Conservation (phyloP, 2,113 vertebrate species). For the Passer domesticus region DNA sequence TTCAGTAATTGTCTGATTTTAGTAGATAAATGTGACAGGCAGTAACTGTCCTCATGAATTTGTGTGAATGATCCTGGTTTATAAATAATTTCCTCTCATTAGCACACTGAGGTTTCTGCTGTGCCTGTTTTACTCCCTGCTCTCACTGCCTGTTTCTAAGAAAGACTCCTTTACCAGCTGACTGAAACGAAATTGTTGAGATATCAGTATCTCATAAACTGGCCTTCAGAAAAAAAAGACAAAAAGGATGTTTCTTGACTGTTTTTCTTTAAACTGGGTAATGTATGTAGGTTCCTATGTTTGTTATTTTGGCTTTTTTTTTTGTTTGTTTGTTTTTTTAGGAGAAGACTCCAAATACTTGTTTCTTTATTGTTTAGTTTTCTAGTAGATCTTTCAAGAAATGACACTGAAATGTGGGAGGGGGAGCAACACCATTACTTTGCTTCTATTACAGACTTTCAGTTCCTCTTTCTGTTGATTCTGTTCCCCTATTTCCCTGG, state of each 20-base stretch:
- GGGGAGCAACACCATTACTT: background rate
- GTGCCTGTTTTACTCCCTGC: background rate
- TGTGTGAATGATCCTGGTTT: background rate
- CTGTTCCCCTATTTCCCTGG: background rate
- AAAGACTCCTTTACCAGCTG: background rate
- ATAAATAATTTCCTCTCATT: background rate
- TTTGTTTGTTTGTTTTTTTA: background rate
- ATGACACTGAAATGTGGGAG: background rate
- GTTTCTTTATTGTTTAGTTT: background rate
- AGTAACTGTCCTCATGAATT: background rate
- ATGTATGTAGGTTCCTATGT: background rate
- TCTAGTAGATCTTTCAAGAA: background rate
- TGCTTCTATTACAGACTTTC: accelerated
- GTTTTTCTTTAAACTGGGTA: background rate
- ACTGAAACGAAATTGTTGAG: background rate
- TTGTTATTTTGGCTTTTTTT: background rate
- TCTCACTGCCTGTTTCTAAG: background rate
- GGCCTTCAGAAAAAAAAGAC: background rate
- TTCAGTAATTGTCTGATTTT: background rate
- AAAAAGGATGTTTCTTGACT: background rate
- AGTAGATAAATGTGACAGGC: background rate
- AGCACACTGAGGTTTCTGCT: background rate
- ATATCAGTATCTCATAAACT: background rate
- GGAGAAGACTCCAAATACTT: background rate
- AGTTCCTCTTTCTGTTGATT: accelerated